Conservation (phyloP, 2,113 vertebrate genomes). For the Gavialis gangeticus region DNA sequence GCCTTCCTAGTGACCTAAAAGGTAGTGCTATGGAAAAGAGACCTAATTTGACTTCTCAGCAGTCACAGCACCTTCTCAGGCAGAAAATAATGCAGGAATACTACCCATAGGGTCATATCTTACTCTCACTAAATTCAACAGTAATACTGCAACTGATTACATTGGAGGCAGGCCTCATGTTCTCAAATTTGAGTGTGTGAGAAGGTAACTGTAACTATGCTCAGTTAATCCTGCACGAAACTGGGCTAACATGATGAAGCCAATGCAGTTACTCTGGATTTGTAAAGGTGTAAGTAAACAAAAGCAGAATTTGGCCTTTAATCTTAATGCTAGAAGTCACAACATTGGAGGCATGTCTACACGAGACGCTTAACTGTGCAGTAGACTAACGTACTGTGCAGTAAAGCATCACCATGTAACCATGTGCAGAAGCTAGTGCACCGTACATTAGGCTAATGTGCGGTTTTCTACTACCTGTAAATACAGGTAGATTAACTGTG, state of each 20-base stretch:
- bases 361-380: too few species aligned
- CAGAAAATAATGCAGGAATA: not conserved
- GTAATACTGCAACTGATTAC: not conserved
- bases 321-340: not conserved
- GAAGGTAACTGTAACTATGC: not conserved
- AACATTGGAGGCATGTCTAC: not conserved
- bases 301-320: not conserved
- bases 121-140: not conserved
- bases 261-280: not conserved
- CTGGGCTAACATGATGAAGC: too few species aligned
- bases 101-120: not conserved
- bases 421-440: too few species aligned
- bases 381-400: too few species aligned
- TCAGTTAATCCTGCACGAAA: not conserved
- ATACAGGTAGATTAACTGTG: too few species aligned
- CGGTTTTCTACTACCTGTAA: too few species aligned
- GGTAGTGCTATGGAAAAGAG: not conserved
- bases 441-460: too few species aligned
- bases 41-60: conserved; percentile 31
- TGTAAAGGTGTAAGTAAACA: not conserved
- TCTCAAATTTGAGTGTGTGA: not conserved
- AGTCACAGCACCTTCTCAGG: not conserved
- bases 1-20: not conserved
- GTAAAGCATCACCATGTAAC: too few species aligned
- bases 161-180: not conserved